Conservation (phyloP, 2,888 invertebrate species). For the Trisateles emortualis region DNA sequence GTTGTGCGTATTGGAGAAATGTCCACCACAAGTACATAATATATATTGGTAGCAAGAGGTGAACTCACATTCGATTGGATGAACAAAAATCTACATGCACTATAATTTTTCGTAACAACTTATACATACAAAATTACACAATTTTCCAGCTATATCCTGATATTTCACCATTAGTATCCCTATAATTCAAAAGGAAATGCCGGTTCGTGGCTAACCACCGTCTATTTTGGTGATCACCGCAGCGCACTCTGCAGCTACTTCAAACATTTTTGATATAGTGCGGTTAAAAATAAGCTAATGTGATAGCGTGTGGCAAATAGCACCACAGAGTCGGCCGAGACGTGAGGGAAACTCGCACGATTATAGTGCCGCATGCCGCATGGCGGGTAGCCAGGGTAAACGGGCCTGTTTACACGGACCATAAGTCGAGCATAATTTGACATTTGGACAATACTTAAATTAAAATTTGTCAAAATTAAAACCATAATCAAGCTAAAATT, state of each 20-base stretch:
- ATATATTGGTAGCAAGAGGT: no score
- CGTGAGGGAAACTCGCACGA: conserved; percentile 23
- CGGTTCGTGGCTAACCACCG: conserved; percentile 6
- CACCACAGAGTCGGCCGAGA: conserved; percentile 12
- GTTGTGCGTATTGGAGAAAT: no score
- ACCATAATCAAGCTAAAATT: no score
- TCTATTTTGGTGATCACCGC: conserved; percentile 8
- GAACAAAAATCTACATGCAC: no score
- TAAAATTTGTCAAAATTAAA: no score
- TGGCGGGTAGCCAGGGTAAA: neutral
- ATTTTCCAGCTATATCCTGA: neutral
- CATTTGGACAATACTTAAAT: no score
- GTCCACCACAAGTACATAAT: no score
- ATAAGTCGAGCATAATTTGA: no score
- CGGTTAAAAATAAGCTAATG: conserved; percentile 32
- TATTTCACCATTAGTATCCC: neutral
- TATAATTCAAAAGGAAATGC: conserved; percentile 7
- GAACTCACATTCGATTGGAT: no score
- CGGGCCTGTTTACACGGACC: neutral
- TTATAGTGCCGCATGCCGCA: conserved; percentile 3
- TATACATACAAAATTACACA: neutral
- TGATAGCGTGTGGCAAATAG: conserved; percentile 28
- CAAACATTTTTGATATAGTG: conserved; percentile 19
- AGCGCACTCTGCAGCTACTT: conserved; percentile 10
- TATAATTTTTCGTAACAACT: neutral